Percentiles rank a stretch among this genome's conserved stretches.
phyloP scores from a whole-genome alignment of 2,888 invertebrate genomes.

The Heliothis peltigera region DNA sequence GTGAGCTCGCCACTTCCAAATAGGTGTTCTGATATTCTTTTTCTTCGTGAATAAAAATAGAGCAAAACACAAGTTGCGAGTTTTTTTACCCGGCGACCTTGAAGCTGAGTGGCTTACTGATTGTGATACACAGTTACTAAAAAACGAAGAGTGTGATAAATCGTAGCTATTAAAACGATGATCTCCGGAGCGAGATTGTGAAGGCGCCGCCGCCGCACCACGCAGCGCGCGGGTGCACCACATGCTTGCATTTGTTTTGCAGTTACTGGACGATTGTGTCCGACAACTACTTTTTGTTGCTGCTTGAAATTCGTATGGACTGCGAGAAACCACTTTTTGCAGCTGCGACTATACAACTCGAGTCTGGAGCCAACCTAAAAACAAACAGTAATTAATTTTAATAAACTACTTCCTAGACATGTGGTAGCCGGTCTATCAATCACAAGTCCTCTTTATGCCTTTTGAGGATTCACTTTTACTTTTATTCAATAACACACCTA shows the following conservation, averaged over 20 bases:
- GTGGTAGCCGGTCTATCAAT: slow-evolving; percentile 75
- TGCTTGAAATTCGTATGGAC: slow-evolving; percentile 38
- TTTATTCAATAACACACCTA: slow-evolving; percentile 82
- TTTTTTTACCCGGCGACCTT: slow-evolving; percentile 87
- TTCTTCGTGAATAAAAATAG: slow-evolving; percentile 86
- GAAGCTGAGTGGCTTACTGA: slow-evolving; percentile 85
- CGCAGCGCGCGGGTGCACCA: slow-evolving; percentile 21
- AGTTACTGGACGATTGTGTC: slow-evolving; percentile 42
- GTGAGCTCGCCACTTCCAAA: slow-evolving; percentile 83
- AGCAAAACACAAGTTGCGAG: slow-evolving; percentile 82
- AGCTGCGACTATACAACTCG: slow-evolving; percentile 32
- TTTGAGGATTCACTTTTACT: slow-evolving; percentile 85
- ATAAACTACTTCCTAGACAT: slow-evolving; percentile 75
- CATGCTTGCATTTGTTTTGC: slow-evolving; percentile 44
- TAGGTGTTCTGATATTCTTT: slow-evolving; percentile 87
- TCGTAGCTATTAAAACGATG: slow-evolving; percentile 78
- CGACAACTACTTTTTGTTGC: slow-evolving; percentile 47
- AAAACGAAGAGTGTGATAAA: slow-evolving; percentile 84
- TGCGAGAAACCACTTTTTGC: slow-evolving; percentile 49
- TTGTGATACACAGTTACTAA: slow-evolving; percentile 85
- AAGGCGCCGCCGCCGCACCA: slow-evolving; percentile 47
- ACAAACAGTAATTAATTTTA: slow-evolving; percentile 72
- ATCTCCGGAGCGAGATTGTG: slow-evolving; percentile 59
- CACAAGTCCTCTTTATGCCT: slow-evolving; percentile 72
- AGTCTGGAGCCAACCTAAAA: slow-evolving; percentile 49